phyloP scores from a whole-genome alignment of 2,888 invertebrate genomes.

The Caenorhabditis sp. region DNA sequence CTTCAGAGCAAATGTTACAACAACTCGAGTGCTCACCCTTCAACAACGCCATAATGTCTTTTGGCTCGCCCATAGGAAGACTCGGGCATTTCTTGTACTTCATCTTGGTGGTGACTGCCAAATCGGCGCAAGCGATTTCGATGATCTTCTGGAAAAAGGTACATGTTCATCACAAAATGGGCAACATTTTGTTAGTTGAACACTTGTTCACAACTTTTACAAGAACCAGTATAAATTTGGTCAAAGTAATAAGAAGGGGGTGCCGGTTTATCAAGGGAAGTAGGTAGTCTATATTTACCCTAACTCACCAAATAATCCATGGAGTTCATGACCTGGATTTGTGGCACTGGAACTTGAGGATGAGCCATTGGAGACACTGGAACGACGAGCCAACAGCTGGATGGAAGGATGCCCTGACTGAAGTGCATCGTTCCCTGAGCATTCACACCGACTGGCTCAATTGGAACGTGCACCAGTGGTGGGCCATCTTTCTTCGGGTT shows the following conservation, averaged over 20 bases:
- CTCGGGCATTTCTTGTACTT: constrained; percentile 6
- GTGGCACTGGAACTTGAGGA: constrained; percentile 28
- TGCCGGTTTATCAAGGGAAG: too few relatives aligned
- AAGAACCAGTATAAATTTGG: too few relatives aligned
- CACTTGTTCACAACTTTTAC: too few relatives aligned
- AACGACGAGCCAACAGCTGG: constrained; percentile 35
- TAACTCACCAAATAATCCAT: constrained; percentile 33
- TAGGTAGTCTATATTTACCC: too few relatives aligned
- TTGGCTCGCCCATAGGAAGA: background rate
- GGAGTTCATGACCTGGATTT: constrained; percentile 48
- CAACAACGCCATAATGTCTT: background rate
- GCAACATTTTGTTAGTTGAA: too few relatives aligned
- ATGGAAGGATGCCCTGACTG: constrained; percentile 35
- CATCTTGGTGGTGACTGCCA: constrained; percentile 21
- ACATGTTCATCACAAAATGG: too few relatives aligned
- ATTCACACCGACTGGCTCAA: constrained; percentile 31
- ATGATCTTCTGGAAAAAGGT: constrained; percentile 32
- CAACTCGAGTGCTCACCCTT: constrained; percentile 4
- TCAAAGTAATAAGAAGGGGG: too few relatives aligned
- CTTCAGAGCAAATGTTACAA: too few relatives aligned
- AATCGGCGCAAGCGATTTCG: constrained; percentile 33
- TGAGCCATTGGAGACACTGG: background rate
- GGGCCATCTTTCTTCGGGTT: background rate
- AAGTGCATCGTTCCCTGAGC: constrained; percentile 31
- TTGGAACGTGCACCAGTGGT: constrained; percentile 19